These are phyloP conservation scores for Pithys albifrons DNA, from an alignment of 2,113 vertebrate species.

Conservation along the genomic window DNA sequence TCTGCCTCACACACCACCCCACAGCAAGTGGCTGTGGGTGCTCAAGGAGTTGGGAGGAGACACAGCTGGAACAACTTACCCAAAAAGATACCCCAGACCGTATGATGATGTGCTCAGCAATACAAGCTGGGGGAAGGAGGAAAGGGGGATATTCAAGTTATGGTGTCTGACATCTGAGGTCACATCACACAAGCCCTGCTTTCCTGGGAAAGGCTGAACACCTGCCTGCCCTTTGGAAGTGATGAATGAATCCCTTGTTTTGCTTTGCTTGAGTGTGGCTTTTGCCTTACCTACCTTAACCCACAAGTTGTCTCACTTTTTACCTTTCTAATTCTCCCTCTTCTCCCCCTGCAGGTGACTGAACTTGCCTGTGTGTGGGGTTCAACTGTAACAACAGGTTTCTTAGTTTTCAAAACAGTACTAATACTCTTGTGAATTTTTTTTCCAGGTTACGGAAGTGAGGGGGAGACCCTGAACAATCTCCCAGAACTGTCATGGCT, in stretches of 20 bases:
- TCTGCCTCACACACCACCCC: rapidly evolving
- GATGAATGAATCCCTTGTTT: neutral
- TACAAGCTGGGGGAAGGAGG: neutral
- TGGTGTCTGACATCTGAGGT: rapidly evolving
- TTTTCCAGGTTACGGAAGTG: neutral
- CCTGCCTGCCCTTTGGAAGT: neutral
- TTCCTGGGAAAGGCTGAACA: neutral
- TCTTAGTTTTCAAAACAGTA: neutral
- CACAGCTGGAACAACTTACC: neutral
- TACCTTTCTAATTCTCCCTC: neutral
- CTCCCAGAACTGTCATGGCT: neutral
- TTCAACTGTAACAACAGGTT: neutral
- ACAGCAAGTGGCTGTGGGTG: rapidly evolving
- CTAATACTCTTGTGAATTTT: neutral
- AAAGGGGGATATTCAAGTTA: rapidly evolving
- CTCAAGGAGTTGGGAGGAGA: neutral
- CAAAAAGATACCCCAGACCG: neutral
- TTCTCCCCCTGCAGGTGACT: rapidly evolving
- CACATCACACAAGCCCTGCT: rapidly evolving
- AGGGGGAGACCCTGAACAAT: neutral
- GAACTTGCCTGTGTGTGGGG: rapidly evolving
- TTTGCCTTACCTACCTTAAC: neutral
- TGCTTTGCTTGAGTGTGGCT: neutral
- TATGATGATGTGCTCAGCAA: neutral
- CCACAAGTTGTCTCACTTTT: neutral